Percentiles rank a stretch among this genome's conserved stretches.
Evolutionary conservation across 2,888 invertebrate genomes (phyloP).

Genomic region (Eupeodes luniger): DNA sequence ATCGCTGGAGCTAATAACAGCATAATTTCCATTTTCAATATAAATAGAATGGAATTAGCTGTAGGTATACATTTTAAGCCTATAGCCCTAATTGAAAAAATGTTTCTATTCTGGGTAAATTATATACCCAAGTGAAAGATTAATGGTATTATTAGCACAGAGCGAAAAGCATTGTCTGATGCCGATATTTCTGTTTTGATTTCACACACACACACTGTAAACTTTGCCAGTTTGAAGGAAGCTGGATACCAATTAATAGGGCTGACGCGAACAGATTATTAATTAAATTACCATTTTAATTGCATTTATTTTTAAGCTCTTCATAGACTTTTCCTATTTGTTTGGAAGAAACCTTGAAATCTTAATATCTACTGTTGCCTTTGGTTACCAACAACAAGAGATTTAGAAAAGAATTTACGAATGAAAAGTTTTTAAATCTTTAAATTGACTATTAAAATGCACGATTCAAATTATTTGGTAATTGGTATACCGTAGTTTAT

Average conservation of each 20-base stretch:
- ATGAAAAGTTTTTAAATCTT: slow-evolving; percentile 21
- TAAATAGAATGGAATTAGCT: too few relatives aligned
- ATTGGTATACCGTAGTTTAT: slow-evolving; percentile 33
- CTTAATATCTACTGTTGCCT: slow-evolving; percentile 17
- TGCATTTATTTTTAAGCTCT: slow-evolving; percentile 67
- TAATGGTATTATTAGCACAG: background rate
- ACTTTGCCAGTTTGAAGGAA: slow-evolving; percentile 4
- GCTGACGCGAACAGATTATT: slow-evolving; percentile 36
- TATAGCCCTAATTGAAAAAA: too few relatives aligned
- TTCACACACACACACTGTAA: slow-evolving; percentile 39
- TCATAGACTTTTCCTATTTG: slow-evolving; percentile 43
- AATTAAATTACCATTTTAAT: slow-evolving; percentile 75
- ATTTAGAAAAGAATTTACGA: slow-evolving; percentile 32
- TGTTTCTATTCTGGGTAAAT: too few relatives aligned
- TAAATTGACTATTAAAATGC: slow-evolving; percentile 38
- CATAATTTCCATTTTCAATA: too few relatives aligned
- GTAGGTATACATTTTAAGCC: too few relatives aligned
- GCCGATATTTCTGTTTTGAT: slow-evolving; percentile 57
- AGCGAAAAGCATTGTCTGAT: background rate
- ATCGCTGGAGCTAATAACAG: too few relatives aligned
- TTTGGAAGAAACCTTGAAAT: slow-evolving; percentile 14
- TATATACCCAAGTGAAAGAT: too few relatives aligned
- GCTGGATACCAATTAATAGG: slow-evolving; percentile 52
- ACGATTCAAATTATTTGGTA: slow-evolving; percentile 48
- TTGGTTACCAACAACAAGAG: slow-evolving; percentile 26